Percentiles rank a stretch among this genome's conserved stretches.
phyloP scores from a whole-genome alignment of 2,113 vertebrate species.

The Rhynchomys soricoides region DNA sequence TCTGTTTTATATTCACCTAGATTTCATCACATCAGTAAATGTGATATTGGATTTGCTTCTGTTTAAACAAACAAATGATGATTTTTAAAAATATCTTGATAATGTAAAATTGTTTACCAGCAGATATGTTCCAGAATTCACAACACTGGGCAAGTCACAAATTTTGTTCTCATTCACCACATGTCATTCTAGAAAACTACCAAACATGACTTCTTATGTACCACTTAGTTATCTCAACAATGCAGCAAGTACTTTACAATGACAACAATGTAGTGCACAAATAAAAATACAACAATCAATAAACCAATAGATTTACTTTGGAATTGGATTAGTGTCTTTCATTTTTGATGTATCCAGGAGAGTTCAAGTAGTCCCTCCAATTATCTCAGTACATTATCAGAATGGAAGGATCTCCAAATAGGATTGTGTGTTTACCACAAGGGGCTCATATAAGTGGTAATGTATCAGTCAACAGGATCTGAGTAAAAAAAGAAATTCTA shows the following conservation, averaged over 20 bases:
- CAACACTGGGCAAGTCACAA: not conserved
- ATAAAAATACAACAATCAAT: not conserved
- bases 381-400: not conserved
- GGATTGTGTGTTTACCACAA: not conserved
- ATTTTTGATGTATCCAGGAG: not conserved
- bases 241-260: not conserved
- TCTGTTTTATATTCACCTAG: not conserved
- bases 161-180: not conserved
- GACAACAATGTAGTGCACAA: not conserved
- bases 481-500: not conserved
- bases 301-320: not conserved
- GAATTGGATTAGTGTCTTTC: not conserved
- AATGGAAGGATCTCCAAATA: not conserved
- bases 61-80: not conserved
- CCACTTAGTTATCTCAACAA: not conserved
- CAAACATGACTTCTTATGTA: not conserved
- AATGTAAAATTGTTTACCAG: not conserved
- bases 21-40: not conserved
- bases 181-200: not conserved
- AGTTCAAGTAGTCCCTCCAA: not conserved
- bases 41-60: not conserved
- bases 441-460: fast-evolving
- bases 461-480: not conserved
- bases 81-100: not conserved
- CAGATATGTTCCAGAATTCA: not conserved